These are phyloP conservation scores for Himalopsyche tibetana DNA, from an alignment of 2,888 invertebrate species.

Conservation along the genomic window DNA sequence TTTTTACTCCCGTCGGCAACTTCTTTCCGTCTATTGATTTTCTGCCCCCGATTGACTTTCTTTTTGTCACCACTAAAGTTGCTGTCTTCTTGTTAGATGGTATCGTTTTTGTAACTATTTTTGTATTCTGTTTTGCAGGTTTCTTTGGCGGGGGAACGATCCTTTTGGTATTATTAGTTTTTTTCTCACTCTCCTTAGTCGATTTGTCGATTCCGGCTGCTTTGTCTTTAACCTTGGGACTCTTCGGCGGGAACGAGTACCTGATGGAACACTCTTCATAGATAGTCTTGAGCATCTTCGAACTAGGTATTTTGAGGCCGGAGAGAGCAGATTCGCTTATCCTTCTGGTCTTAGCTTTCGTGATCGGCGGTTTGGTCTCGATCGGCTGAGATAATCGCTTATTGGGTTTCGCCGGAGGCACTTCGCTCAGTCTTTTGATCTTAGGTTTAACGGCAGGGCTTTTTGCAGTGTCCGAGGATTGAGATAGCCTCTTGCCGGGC, in stretches of 20 bases:
- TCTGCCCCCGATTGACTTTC: slow-evolving; percentile 61
- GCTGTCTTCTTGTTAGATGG: slow-evolving; percentile 46
- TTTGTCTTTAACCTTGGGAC: slow-evolving; percentile 52
- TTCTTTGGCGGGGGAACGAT: slow-evolving; percentile 39
- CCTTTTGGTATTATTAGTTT: not conserved
- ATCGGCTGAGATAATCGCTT: slow-evolving; percentile 52
- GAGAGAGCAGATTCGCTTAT: slow-evolving; percentile 55
- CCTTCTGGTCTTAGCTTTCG: slow-evolving; percentile 43
- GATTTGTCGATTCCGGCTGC: not conserved
- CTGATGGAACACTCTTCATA: slow-evolving; percentile 58
- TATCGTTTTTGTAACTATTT: slow-evolving; percentile 39
- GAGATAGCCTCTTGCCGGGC: slow-evolving; percentile 51
- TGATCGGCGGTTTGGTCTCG: slow-evolving; percentile 44
- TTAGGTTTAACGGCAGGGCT: not conserved
- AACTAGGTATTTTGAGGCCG: slow-evolving; percentile 50
- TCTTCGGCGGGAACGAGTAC: slow-evolving; percentile 63
- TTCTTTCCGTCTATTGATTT: slow-evolving; percentile 58
- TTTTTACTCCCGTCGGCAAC: slow-evolving; percentile 50
- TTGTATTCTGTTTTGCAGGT: not conserved
- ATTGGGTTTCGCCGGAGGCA: slow-evolving; percentile 13
- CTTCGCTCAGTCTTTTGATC: not conserved
- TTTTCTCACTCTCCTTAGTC: not conserved
- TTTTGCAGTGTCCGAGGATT: slow-evolving; percentile 45
- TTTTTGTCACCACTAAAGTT: slow-evolving; percentile 50
- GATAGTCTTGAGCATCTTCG: slow-evolving; percentile 59